Base-by-base conservation (phyloP, 2,797 vertebrate genomes). In the Rhinichthys osculus region DNA sequence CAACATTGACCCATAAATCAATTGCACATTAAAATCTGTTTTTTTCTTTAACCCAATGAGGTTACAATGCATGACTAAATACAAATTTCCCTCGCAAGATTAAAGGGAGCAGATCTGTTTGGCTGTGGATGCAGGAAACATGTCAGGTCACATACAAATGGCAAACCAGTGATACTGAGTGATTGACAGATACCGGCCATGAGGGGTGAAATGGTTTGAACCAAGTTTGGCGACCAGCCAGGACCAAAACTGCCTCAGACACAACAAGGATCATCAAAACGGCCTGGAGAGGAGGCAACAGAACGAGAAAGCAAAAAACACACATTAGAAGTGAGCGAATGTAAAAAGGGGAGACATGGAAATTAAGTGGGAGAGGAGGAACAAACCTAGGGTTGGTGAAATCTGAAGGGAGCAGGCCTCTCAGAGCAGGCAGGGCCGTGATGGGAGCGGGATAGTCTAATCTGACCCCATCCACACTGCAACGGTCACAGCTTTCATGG, bases 391-490 rank as follows among this genome's bases (percentile, higher is more conserved):
- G 19, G 16, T 11, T 73, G 83, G 88, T 88, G 90, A 96, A 97
- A 97, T 96, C 96, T 96, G 96, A 88, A 91, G 95, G 86, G 27
- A 82, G 86, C 84, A 86, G 90, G 84, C 85, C 23, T 67, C 77
- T 38, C 86, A 86, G 47, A 91, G 91, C 91, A 94, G 85, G 85
- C 88, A 40, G 83, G 91, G 89, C 23, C 89, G 79, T 92, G 93
- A 92, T 95, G 93, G 88, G 88, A 11, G 50, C 4, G 88, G 94
- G 96, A 97, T 96, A 97, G 95, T 90, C 94, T 98, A 99, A 99
- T 99, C 98, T 95, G 83, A 79, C 69, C 23, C 73, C 85, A 90
- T 90, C 91, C 93, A 96, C 85, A 91, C 95, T 94, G 92, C 94
- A 98, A 99, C 98, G 94, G 97, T 94, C 94, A 89, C 92, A 91